Evolutionary conservation across 2,888 invertebrate genomes (phyloP), one percentile per base, ranked within the genome.

Genomic region (Hedychridium roseum): DNA sequence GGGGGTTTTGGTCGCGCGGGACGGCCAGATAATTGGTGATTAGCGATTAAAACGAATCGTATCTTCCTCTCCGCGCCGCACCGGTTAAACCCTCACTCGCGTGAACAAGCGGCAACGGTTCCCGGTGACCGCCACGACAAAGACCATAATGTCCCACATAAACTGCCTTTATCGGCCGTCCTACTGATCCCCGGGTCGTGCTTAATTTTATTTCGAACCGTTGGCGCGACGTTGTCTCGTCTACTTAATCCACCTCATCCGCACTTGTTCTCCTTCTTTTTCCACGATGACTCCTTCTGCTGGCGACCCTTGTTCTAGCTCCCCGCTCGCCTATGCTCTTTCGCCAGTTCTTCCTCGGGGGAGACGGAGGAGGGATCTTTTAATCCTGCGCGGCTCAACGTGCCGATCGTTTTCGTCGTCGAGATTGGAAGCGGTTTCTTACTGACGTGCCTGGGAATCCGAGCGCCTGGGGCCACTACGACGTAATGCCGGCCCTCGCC

Each of bases 31-130:
- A 78, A 78, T 78, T 78, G 78, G 78, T 76, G 78, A 78, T 78
- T 78, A 78, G 75, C 77, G 76, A 78, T 78, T 78, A 78, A 78
- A 78, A 78, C 76, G 72, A 76, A 75, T n/a, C 73, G 72, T 70
- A 51, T 36, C 31, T 47, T 15, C 32, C 35, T 36, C 20, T 71
- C 67, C 64, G 60, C 71, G 60, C 50, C 50, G 38, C 46, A 49
- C 47, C 52, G 52, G 53, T 54, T 53, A 48, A 27, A 26, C 43
- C 36, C 37, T 45, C 39, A 40, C 43, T 49, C 20, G 28, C 41
- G n/a, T n/a, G n/a, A n/a, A n/a, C n/a, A n/a, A n/a, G n/a, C n/a
- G n/a, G n/a, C n/a, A n/a, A n/a, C n/a, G n/a, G n/a, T n/a, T n/a
- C n/a, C n/a, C n/a, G n/a, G n/a, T n/a, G n/a, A n/a, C n/a, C n/a